Conservation (phyloP, 2,888 invertebrate genomes). For the Eulithis testata region DNA sequence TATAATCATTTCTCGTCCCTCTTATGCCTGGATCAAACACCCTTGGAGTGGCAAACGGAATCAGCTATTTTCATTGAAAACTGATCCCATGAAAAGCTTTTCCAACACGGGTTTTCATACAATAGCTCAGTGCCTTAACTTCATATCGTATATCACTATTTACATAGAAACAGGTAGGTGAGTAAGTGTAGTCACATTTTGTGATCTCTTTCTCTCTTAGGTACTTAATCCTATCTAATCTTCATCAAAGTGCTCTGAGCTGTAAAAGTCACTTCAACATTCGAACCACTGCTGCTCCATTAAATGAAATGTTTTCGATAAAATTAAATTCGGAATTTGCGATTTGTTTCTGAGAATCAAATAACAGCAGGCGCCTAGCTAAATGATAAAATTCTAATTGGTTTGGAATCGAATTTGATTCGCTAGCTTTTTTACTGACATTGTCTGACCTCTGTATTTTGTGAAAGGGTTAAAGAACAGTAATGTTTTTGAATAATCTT, state of each 20-base stretch:
- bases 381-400: conserved; percentile 65
- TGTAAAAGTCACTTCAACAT: conserved; percentile 42
- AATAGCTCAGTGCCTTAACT: conserved; percentile 39
- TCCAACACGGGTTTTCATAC: conserved; percentile 52
- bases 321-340: conserved; percentile 58
- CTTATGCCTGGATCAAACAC: conserved; percentile 49
- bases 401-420: conserved; percentile 60
- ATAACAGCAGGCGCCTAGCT: conserved; percentile 55
- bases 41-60: conserved; percentile 54
- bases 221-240: conserved; percentile 9
- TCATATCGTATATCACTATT: conserved; percentile 29
- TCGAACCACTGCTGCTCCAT: conserved; percentile 43
- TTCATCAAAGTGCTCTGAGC: conserved; percentile 36
- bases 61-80: conserved; percentile 68
- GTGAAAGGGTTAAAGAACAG: conserved; percentile 11
- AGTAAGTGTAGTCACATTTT: not conserved
- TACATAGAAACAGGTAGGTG: conserved; percentile 23
- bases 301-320: conserved; percentile 51
- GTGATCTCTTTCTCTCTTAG: not conserved
- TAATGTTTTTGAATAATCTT: too few species aligned
- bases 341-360: conserved; percentile 61
- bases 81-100: conserved; percentile 58
- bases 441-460: conserved; percentile 33
- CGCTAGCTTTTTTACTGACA: conserved; percentile 39
- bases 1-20: conserved; percentile 53